Conservation (phyloP, 2,797 vertebrate species). For the Sorex maritimensis region DNA sequence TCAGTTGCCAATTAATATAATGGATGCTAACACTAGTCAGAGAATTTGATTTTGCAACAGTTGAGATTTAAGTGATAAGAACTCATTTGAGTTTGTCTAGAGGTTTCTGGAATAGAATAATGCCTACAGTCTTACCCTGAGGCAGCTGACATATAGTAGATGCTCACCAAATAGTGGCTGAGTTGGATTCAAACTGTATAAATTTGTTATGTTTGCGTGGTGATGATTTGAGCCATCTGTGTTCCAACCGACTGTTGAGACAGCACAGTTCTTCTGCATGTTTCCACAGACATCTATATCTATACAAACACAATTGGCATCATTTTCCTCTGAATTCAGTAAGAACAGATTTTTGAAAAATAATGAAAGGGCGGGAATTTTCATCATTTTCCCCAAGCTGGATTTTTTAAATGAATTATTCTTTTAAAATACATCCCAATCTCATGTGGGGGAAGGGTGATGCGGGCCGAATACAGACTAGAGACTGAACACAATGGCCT, state of each 20-base stretch:
- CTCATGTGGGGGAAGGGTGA: too few relatives aligned
- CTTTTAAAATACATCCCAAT: conserved; percentile 24
- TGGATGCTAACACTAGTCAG: neutral
- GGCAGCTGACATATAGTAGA: conserved; percentile 25
- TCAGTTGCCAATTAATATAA: neutral
- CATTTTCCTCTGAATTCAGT: conserved; percentile 56
- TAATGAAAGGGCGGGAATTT: neutral
- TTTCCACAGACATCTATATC: neutral
- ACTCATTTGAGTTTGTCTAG: neutral
- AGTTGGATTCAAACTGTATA: conserved; percentile 55
- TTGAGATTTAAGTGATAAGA: neutral
- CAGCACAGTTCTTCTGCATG: conserved; percentile 18
- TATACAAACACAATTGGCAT: conserved; percentile 57
- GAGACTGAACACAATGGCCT: too few relatives aligned
- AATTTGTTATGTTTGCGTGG: conserved; percentile 55
- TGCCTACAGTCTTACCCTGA: neutral
- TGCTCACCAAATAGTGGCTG: conserved; percentile 64
- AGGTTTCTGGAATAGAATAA: neutral
- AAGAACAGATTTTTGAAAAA: conserved; percentile 54
- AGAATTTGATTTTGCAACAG: neutral
- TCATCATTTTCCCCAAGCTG: conserved; percentile 60
- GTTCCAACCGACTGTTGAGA: conserved; percentile 59
- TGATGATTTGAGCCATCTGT: conserved; percentile 60
- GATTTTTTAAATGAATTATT: conserved; percentile 55
- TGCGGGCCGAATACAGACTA: too few relatives aligned